Evolutionary conservation across 2,113 vertebrate genomes (phyloP), one percentile per base, ranked within the genome.

Genomic region (Speoplatyrhinus poulsoni): DNA sequence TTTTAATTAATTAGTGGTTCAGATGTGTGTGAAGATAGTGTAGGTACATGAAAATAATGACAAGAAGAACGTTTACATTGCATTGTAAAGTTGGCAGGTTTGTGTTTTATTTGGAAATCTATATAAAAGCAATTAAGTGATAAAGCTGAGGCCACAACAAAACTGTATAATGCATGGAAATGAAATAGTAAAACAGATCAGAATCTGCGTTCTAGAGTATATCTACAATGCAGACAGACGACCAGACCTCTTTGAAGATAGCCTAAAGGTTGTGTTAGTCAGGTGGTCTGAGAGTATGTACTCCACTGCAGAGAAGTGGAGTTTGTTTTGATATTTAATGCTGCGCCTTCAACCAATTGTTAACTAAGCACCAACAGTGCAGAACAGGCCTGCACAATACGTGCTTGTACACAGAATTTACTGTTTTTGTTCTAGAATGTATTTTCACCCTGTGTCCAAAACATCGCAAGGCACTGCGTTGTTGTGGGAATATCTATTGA

Each of bases 291-390:
- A 4, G 8, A 19, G 19, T 57, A 15, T 57, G 32, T 50, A 63
- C 32, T 1, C 15, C 17, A 9, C 60, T 62, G 12, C 48, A 32
- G 66, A 52, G 67, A 57, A 15, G 46, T 59, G 64, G 36, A 10
- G 47, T 75, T 59, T 69, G 60, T 65, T 69, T 46, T 50, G 56
- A 73, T 53, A 16, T 12, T 54, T 47, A 73, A 41, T 8, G 59
- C 56, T 13, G 26, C 12, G 26, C 32, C 13, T 9, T 17, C 36
- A 53, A 46, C 16, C 53, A 53, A 65, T 60, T 61, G 52, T 49
- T 8, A 62, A 60, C 10, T 3, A 48, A 11, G 64, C 33, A 53
- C 5, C 49, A n/a, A 33, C 6, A 41, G 48, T 10, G 19, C 65
- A 50, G 46, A 32, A 47, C 15, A 3, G 16, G 36, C 32, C 47